These are phyloP conservation scores for Geopemphigus sp. DNA, from an alignment of 1,140 invertebrate species.

Conservation along the genomic window DNA sequence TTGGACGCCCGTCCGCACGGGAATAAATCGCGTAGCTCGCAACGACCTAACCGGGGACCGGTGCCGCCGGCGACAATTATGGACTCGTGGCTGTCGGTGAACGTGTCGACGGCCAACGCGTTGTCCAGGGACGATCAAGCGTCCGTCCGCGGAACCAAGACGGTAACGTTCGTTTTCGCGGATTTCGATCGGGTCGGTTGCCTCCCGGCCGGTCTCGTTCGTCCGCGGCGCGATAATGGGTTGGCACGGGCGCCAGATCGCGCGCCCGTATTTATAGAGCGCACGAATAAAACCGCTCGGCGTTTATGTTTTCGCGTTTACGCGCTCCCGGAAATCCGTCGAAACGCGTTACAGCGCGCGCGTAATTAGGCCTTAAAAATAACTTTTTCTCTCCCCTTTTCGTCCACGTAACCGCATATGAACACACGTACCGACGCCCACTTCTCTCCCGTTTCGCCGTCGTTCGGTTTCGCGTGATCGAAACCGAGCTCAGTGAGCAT, in stretches of 20 bases:
- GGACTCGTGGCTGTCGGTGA: conserved; percentile 39
- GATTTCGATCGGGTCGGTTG: too few species aligned
- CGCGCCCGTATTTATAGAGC: neutral
- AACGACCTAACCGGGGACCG: neutral
- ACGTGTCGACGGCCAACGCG: conserved; percentile 33
- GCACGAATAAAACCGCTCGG: neutral
- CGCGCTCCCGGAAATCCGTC: conserved; percentile 26
- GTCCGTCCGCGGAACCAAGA: conserved; percentile 31
- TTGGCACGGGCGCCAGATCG: conserved; percentile 21
- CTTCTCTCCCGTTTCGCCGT: neutral
- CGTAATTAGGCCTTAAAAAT: conserved; percentile 30
- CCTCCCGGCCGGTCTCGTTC: too few species aligned
- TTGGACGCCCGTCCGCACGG: too few species aligned
- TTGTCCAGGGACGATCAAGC: conserved; percentile 27
- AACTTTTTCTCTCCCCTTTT: conserved; percentile 16
- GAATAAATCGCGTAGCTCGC: too few species aligned
- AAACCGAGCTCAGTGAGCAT: too few species aligned
- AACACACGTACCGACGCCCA: too few species aligned
- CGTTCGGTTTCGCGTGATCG: too few species aligned
- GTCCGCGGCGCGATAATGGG: too few species aligned
- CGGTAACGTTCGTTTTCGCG: neutral
- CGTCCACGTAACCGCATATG: neutral
- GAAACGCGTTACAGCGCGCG: neutral
- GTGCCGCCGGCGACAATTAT: neutral
- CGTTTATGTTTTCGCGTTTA: too few species aligned